Percentiles rank a stretch among this genome's conserved stretches.
Conservation (phyloP, 2,797 vertebrate species). For the Octomys mimax region DNA sequence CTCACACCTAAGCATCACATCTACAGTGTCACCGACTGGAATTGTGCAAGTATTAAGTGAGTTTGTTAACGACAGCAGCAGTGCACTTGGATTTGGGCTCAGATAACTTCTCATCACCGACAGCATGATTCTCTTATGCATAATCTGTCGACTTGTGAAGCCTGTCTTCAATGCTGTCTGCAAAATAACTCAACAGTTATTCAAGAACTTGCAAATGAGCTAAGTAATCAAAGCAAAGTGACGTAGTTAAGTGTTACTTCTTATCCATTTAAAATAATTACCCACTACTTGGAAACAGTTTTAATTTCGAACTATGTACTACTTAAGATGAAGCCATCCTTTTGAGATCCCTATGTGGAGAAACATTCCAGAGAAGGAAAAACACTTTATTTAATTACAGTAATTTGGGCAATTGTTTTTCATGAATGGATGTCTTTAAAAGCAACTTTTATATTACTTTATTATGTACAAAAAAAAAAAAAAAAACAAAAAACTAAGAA, state of each 20-base stretch:
- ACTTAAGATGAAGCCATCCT: neutral
- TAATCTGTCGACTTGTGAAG: neutral
- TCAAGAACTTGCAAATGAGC: neutral
- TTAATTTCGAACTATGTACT: conserved; percentile 21
- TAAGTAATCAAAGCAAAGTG: conserved; percentile 14
- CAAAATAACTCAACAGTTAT: neutral
- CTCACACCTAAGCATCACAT: neutral
- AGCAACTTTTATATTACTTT: neutral
- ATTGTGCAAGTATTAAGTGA: neutral
- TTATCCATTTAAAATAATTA: conserved; percentile 42
- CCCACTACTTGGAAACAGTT: neutral
- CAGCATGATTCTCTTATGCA: neutral
- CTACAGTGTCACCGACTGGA: neutral
- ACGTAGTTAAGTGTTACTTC: neutral
- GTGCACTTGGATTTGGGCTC: neutral
- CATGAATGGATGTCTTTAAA: neutral
- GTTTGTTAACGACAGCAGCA: neutral
- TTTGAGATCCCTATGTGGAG: neutral
- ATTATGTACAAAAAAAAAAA: neutral
- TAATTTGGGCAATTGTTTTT: neutral
- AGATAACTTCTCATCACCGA: neutral
- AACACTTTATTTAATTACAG: neutral
- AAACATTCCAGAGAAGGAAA: neutral
- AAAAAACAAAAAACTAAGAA: neutral
- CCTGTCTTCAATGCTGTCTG: neutral